Evolutionary conservation across 1,140 invertebrate species (phyloP).

Genomic region (Ceratitis capitata): DNA sequence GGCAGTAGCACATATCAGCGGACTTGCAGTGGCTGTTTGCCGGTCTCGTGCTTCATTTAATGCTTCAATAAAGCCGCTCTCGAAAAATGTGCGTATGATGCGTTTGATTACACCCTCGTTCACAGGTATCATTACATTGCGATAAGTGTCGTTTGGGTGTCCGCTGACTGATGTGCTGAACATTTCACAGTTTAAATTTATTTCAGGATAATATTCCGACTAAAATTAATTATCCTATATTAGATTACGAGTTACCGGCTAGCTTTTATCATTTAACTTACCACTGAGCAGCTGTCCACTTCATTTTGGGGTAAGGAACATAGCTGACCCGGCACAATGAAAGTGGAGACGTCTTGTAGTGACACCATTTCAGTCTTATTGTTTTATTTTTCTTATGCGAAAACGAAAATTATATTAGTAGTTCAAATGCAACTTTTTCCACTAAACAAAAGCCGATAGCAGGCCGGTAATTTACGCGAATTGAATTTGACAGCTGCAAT

Average conservation of each 20-base stretch:
- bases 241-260: too few species aligned
- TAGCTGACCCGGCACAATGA: constrained; percentile 35
- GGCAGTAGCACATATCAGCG: constrained; percentile 59
- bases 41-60: constrained; percentile 65
- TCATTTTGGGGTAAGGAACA: constrained; percentile 43
- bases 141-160: constrained; percentile 17
- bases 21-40: constrained; percentile 60
- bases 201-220: constrained; percentile 48
- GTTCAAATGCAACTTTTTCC: background rate
- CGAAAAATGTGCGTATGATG: constrained; percentile 67
- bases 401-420: background rate
- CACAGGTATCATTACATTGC: constrained; percentile 64
- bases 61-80: constrained; percentile 70
- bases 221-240: too few species aligned
- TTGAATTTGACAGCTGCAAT: background rate
- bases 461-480: background rate
- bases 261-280: constrained; percentile 28
- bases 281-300: constrained; percentile 39
- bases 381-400: background rate
- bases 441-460: background rate
- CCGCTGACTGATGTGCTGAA: constrained; percentile 41
- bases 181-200: constrained; percentile 47
- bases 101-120: constrained; percentile 67
- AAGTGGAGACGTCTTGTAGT: constrained; percentile 42
- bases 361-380: constrained; percentile 39